These are phyloP conservation scores for Gymnorhina tibicen DNA, from an alignment of 2,113 vertebrate species.

Conservation along the genomic window DNA sequence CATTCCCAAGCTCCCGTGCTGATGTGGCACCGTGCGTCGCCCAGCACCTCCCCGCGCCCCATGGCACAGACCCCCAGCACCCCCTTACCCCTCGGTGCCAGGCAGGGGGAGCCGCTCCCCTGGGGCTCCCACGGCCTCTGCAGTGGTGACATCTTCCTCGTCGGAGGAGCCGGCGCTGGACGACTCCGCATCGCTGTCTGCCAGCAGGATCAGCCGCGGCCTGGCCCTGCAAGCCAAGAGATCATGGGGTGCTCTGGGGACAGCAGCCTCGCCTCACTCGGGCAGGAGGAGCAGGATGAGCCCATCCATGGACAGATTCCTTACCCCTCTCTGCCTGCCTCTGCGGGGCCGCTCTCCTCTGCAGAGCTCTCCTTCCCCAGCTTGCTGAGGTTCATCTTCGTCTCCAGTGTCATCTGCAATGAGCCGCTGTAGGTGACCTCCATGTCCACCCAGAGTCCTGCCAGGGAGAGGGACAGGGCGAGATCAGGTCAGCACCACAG, in stretches of 20 bases:
- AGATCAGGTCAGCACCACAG: not conserved
- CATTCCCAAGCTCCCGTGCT: rapidly evolving
- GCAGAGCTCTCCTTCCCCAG: conserved; percentile 79
- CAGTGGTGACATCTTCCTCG: conserved; percentile 73
- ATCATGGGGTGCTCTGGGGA: not conserved
- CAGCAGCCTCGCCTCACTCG: rapidly evolving
- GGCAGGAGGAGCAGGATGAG: not conserved
- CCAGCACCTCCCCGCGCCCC: not conserved
- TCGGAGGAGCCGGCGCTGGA: conserved; percentile 87
- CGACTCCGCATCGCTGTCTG: conserved; percentile 86
- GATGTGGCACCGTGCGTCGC: rapidly evolving
- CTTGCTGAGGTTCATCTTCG: conserved; percentile 87
- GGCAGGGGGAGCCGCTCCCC: conserved; percentile 66
- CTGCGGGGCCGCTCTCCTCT: conserved; percentile 55
- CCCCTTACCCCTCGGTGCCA: conserved; percentile 74
- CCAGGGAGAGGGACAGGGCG: not conserved
- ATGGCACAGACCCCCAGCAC: rapidly evolving
- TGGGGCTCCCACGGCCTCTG: conserved; percentile 60
- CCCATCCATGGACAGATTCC: not conserved
- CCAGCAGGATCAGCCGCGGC: conserved; percentile 72
- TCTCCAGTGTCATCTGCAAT: conserved; percentile 89
- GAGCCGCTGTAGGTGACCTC: conserved; percentile 83
- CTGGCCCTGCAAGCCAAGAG: conserved; percentile 14
- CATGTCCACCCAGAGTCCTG: conserved; percentile 88
- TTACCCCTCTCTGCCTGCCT: conserved; percentile 69